Percentiles rank a stretch among this genome's conserved stretches.
phyloP scores from a whole-genome alignment of 2,113 vertebrate species.

The Balaenoptera acutorostrata region DNA sequence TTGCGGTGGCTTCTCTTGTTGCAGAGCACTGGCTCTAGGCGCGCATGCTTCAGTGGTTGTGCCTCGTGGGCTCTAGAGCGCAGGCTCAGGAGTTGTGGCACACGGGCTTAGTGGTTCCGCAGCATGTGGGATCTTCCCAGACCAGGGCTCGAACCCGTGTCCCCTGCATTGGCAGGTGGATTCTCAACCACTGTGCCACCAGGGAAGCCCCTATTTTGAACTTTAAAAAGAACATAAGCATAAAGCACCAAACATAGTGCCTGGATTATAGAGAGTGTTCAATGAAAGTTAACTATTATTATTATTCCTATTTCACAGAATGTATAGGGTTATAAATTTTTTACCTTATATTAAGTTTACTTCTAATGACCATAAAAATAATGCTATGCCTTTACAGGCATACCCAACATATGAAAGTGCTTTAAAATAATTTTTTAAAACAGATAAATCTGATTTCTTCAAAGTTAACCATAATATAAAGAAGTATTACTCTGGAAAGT shows the following conservation, averaged over 20 bases:
- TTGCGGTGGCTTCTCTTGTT: too few relatives aligned
- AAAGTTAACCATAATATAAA: background rate
- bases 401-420: background rate
- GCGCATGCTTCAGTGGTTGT: too few relatives aligned
- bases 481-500: background rate
- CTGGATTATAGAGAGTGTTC: background rate
- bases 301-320: background rate
- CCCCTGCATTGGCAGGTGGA: too few relatives aligned
- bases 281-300: background rate
- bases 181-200: too few relatives aligned
- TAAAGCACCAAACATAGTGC: background rate
- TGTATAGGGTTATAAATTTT: background rate
- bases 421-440: background rate
- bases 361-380: conserved; percentile 8
- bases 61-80: too few relatives aligned
- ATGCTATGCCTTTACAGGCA: background rate
- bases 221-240: conserved; percentile 20
- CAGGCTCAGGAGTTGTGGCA: too few relatives aligned
- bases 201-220: background rate
- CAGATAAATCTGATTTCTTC: background rate
- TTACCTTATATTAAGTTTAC: background rate
- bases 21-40: too few relatives aligned
- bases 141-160: too few relatives aligned
- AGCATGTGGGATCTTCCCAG: too few relatives aligned
- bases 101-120: too few relatives aligned